These are phyloP conservation scores for Manacus vitellinus DNA, from an alignment of 2,113 vertebrate genomes.

Conservation along the genomic window DNA sequence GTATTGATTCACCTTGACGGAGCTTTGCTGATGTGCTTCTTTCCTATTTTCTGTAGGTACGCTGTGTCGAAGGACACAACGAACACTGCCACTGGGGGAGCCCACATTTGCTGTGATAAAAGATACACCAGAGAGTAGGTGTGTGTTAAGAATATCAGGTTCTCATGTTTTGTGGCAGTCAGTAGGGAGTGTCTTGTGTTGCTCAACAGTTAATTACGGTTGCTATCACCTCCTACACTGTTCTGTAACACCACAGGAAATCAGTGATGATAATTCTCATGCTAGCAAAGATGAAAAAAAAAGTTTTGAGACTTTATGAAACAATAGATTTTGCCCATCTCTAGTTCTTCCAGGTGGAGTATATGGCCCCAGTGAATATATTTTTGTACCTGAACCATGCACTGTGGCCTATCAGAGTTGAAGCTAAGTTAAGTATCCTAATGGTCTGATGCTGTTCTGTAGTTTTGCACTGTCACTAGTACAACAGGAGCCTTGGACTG, in stretches of 20 bases:
- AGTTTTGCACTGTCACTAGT: background rate
- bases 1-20: background rate
- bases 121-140: background rate
- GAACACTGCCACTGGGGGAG: background rate
- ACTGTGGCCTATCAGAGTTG: background rate
- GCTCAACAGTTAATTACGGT: constrained; percentile 49
- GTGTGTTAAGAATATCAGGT: background rate
- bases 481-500: background rate
- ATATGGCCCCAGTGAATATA: background rate
- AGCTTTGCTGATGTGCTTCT: background rate
- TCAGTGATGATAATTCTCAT: background rate
- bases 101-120: background rate
- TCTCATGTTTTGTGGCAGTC: constrained; percentile 8
- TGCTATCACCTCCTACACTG: constrained; percentile 37
- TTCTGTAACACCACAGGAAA: background rate
- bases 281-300: background rate
- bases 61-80: background rate
- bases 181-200: constrained; percentile 34
- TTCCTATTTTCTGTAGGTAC: background rate
- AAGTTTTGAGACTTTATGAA: background rate
- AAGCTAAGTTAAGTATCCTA: background rate
- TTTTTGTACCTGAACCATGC: background rate
- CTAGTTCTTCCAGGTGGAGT: background rate
- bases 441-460: background rate
- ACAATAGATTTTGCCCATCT: background rate